Evolutionary conservation across 2,888 invertebrate genomes (phyloP).

Genomic region (Lathronympha strigana): DNA sequence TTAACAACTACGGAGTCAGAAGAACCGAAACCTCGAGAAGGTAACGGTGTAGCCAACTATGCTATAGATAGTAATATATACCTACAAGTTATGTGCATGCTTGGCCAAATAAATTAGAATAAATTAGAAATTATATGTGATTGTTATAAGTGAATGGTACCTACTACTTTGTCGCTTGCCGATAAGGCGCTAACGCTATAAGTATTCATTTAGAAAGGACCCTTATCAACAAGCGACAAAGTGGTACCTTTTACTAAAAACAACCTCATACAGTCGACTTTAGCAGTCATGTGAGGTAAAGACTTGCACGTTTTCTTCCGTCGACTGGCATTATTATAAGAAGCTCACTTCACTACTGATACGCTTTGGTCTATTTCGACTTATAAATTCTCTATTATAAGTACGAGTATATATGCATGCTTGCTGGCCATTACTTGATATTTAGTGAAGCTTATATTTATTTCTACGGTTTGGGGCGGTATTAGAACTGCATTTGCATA

Average conservation of each 20-base stretch:
- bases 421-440: constrained; percentile 21
- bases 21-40: constrained; percentile 31
- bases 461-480: constrained; percentile 44
- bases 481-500: constrained; percentile 31
- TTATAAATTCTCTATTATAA: too few relatives aligned
- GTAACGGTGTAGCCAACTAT: constrained; percentile 27
- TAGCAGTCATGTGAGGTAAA: too few relatives aligned
- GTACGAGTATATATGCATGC: neutral
- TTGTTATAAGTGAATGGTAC: too few relatives aligned
- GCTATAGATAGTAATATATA: constrained; percentile 13
- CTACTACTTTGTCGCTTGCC: too few relatives aligned
- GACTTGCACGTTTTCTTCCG: too few relatives aligned
- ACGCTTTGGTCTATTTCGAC: too few relatives aligned
- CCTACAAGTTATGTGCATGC: constrained; percentile 25
- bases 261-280: too few relatives aligned
- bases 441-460: constrained; percentile 31
- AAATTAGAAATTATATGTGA: too few relatives aligned
- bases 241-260: too few relatives aligned
- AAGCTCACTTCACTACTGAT: neutral
- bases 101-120: neutral
- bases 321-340: neutral
- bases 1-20: constrained; percentile 37
- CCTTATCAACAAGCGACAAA: too few relatives aligned
- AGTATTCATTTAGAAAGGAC: too few relatives aligned
- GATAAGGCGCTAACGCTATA: too few relatives aligned